Conservation (phyloP, 2,113 vertebrate genomes). For the Geothlypis trichas region DNA sequence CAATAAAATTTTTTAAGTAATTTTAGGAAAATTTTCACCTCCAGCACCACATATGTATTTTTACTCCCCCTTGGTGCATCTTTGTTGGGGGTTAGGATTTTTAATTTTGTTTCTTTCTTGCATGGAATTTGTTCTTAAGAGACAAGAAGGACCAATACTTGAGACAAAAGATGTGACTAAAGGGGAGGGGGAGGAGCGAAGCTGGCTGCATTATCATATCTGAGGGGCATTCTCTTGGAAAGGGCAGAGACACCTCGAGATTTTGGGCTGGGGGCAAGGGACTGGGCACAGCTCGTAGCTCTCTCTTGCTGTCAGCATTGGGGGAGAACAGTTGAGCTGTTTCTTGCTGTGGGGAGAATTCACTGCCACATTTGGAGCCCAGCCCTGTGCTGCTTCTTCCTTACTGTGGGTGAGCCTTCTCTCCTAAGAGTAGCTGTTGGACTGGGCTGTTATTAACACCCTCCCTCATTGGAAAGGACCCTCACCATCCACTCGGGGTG, state of each 20-base stretch:
- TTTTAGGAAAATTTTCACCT: not conserved
- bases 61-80: no score
- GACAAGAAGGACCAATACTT: not conserved
- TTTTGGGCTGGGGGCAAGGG: not conserved
- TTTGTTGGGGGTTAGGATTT: not conserved
- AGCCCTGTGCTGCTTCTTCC: not conserved
- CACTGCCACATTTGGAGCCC: not conserved
- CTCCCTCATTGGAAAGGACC: not conserved
- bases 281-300: not conserved
- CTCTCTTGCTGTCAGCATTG: not conserved
- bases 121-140: not conserved
- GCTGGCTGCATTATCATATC: no score
- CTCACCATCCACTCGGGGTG: not conserved
- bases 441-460: not conserved
- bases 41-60: no score
- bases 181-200: not conserved
- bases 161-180: not conserved
- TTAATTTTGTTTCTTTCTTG: not conserved
- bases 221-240: not conserved
- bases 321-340: not conserved
- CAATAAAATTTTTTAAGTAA: not conserved
- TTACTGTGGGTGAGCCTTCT: not conserved
- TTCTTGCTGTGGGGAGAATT: not conserved
- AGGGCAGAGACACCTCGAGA: not conserved
- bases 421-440: fast-evolving